Evolutionary conservation across 2,888 invertebrate genomes (phyloP), one percentile per base, ranked within the genome.

Genomic region (Eupeodes latifasciatus): DNA sequence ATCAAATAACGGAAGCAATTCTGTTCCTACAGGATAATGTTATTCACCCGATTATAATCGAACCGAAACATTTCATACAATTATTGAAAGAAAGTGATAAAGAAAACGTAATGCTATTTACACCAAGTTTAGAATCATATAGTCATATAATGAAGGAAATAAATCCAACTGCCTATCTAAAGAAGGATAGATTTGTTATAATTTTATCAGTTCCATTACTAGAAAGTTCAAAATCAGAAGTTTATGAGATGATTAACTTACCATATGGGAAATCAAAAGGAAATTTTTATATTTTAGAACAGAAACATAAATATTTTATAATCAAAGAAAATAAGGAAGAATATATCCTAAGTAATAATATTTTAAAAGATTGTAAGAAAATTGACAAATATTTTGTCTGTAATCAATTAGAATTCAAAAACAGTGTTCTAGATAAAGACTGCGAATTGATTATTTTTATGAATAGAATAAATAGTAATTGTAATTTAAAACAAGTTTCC

Each of bases 1-100:
- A 64, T 64, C 19, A 71, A 27, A 71, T 79, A 62, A 55, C 55
- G 7, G 34, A 79, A 62, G 40, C n/a, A 62, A 62, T 79, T 64
- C 62, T 79, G 14, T 72, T 79, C 27, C 16, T 71, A 11, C 51
- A 62, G 6, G 44, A 55, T 51, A 79, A 51, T 1, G 49, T 79
- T 11, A 27, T 79, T 11, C 53, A 71, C 61, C 61, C 61, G 27
- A 55, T 64, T n/a, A 64, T 71, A 34, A 79, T 79, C 11, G 64
- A 79, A 72, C 55, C 19, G 0, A 55, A 55, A 55, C 53, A 10
- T 16, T 53, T 53, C 19, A 55, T 55, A 11, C 10, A 79, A 14
- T 55, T 80, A 11, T 64, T 80, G 16, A 72, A 57, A 36, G 14
- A 57, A 7, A 72, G 55, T 12, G 47, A 72, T n/a, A 44, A 44